Base-by-base conservation (phyloP, 2,797 vertebrate genomes). In the Halcyon smyrnensis region DNA sequence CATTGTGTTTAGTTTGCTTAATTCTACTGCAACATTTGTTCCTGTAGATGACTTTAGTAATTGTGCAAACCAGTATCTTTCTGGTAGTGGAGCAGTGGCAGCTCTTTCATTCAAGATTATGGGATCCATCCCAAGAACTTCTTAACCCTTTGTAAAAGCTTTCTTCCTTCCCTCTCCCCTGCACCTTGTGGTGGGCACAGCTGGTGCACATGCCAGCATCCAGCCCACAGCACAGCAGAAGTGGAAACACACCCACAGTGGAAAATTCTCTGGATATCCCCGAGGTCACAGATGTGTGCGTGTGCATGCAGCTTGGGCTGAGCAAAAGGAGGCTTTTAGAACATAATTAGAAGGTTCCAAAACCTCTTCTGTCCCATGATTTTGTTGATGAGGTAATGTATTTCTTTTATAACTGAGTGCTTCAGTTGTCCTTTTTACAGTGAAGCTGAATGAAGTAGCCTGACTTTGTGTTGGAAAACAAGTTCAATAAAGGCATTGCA, bases 1-100 rank as follows among this genome's bases (percentile, higher is more conserved):
- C 37, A 87, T 56, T 74, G 79, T 60, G 23, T 84, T 88, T 73
- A 77, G 28, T 63, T 50, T 89, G 76, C 65, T 96, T 91, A 86
- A 71, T 90, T 92, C 60, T 94, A 84, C 80, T 69, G 60, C 64
- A 94, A 37, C 3, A 8, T 83, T 80, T 81, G 59, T 70, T 93
- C 65, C 92, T 90, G 23, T 64, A 63, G 75, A 57, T 83, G 12
- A 23, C 64, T 73, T 89, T 59, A 82, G 30, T 81, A 90, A 89
- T 80, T 84, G 53, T 63, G 68, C 39, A 91, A 51, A 50, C 43
- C 4, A 10, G 6, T 78, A 71, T 94, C 64, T 82, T 89, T 68
- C 71, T 51, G 8, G 4, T 8, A 62, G 50, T 2, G 3, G 12
- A 74, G 32, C 23, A 84, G 50, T 8, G 19, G 28, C 32, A 63